A percentile compares a stretch with the other conserved stretches of the same genome.
These are phyloP conservation scores for Arenaria interpres DNA, from an alignment of 2,113 vertebrate genomes.

Conservation along the genomic window DNA sequence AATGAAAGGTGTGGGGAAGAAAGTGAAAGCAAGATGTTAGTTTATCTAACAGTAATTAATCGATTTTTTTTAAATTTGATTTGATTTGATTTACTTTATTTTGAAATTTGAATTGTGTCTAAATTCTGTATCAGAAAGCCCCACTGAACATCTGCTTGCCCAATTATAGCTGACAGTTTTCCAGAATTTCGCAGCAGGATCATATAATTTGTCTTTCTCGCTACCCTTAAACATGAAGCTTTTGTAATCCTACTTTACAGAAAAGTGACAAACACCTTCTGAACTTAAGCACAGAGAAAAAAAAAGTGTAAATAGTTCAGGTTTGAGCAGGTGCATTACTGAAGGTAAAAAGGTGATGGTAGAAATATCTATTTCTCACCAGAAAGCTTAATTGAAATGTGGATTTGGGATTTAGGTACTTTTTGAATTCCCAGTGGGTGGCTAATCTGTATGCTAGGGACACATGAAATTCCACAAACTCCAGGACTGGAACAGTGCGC, in stretches of 20 bases:
- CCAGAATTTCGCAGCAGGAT: not conserved
- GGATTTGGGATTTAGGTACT: not conserved
- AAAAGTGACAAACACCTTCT: not conserved
- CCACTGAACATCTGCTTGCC: not conserved
- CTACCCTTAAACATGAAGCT: not conserved
- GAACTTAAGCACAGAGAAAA: not conserved
- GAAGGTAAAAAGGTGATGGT: not conserved
- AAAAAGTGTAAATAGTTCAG: not conserved
- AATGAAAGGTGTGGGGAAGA: not conserved
- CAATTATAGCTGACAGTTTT: not conserved
- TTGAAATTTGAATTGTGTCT: not conserved
- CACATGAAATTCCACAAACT: not conserved
- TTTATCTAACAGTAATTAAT: not conserved
- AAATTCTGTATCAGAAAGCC: not conserved
- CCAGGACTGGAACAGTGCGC: not conserved
- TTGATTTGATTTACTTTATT: not conserved
- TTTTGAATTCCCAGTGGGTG: not conserved
- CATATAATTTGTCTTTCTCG: not conserved
- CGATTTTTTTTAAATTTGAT: not conserved
- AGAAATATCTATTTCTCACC: not conserved
- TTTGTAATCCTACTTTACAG: not conserved
- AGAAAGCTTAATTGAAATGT: not conserved
- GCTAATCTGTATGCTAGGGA: not conserved
- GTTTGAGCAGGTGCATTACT: not conserved
- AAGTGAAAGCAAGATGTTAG: not conserved